phyloP scores from a whole-genome alignment of 2,888 invertebrate genomes.

The Melanargia galathea region DNA sequence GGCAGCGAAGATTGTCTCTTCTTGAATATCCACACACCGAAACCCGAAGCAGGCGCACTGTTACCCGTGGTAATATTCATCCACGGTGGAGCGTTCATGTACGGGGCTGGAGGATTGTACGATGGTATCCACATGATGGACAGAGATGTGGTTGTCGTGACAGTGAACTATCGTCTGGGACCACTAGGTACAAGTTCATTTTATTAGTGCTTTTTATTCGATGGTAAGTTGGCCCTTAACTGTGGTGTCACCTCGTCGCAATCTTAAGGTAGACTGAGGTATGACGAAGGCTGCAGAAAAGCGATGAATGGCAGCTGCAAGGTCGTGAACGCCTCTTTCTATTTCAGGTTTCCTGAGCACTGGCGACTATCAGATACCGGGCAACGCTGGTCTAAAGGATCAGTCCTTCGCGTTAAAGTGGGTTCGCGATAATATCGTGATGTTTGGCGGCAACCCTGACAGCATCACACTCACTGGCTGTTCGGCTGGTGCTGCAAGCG shows the following conservation, averaged over 20 bases:
- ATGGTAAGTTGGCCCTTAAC: too few species aligned
- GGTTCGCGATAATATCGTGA: slow-evolving; percentile 85
- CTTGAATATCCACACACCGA: slow-evolving; percentile 84
- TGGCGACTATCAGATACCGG: slow-evolving; percentile 85
- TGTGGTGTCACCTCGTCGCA: too few species aligned
- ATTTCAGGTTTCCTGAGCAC: slow-evolving; percentile 88
- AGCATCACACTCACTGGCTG: slow-evolving; percentile 86
- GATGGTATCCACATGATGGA: slow-evolving; percentile 84
- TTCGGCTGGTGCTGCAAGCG: slow-evolving; percentile 89
- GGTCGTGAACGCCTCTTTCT: not conserved
- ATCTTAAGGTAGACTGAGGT: too few species aligned
- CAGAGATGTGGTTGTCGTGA: slow-evolving; percentile 84
- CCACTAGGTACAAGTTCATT: slow-evolving; percentile 81
- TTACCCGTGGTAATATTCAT: slow-evolving; percentile 85
- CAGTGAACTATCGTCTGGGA: slow-evolving; percentile 87
- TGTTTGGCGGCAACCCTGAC: slow-evolving; percentile 87
- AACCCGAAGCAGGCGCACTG: slow-evolving; percentile 58
- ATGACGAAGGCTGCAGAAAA: not conserved
- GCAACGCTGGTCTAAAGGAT: slow-evolving; percentile 89
- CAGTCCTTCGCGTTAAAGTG: slow-evolving; percentile 87
- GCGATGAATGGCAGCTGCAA: not conserved
- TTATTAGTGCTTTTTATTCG: not conserved
- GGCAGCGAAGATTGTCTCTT: slow-evolving; percentile 87
- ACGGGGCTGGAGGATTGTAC: slow-evolving; percentile 79
- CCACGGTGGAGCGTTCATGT: slow-evolving; percentile 88